Conservation (phyloP, 23 tunicate genomes). For the Trididemnum nubilum region DNA sequence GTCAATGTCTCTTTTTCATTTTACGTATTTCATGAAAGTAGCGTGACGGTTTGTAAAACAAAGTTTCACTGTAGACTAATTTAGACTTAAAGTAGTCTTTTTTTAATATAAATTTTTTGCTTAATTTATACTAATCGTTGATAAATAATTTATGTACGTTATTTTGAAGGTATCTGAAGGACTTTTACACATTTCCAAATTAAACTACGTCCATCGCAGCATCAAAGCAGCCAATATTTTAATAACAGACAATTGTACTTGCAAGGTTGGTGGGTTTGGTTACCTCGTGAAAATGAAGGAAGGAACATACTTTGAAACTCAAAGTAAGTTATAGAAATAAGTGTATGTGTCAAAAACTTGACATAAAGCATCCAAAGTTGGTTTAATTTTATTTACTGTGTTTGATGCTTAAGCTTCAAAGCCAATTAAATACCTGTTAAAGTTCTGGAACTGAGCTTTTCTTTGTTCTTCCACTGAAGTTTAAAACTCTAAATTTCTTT, state of each 20-base stretch:
- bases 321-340: background rate
- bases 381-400: too few relatives aligned
- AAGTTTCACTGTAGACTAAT: too few relatives aligned
- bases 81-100: too few relatives aligned
- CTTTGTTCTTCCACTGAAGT: too few relatives aligned
- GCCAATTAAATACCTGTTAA: too few relatives aligned
- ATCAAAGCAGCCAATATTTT: conserved; percentile 25
- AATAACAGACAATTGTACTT: background rate
- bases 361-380: background rate
- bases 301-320: background rate
- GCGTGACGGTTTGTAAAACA: too few relatives aligned
- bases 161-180: background rate
- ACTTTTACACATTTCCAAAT: background rate
- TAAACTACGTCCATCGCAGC: conserved; percentile 14
- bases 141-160: background rate
- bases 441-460: too few relatives aligned
- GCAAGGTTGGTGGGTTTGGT: conserved; percentile 30
- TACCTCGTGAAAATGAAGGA: background rate
- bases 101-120: too few relatives aligned
- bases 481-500: too few relatives aligned
- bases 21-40: too few relatives aligned
- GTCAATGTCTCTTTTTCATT: too few relatives aligned
- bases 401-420: too few relatives aligned
- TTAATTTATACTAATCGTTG: background rate
- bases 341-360: background rate